phyloP scores from a whole-genome alignment of 35 echinoderm and acorn worm genomes.

The Chiridota heheva region DNA sequence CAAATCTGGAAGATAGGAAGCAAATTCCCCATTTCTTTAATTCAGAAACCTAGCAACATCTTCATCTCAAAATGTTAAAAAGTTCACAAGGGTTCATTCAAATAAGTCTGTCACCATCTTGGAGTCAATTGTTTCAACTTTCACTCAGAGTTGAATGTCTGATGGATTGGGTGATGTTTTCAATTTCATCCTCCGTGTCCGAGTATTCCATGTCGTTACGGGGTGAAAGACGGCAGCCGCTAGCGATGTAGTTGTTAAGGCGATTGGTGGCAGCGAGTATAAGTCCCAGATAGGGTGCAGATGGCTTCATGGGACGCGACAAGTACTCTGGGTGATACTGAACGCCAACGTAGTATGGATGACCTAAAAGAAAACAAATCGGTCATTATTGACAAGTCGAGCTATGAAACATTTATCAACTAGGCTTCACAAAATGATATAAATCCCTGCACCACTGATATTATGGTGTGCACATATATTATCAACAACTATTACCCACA shows the following conservation, averaged over 20 bases:
- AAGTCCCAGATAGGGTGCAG: slow-evolving; percentile 90
- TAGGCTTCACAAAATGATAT: too few species aligned
- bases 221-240: slow-evolving; percentile 81
- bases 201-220: slow-evolving; percentile 76
- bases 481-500: neutral
- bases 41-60: too few species aligned
- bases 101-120: too few species aligned
- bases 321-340: slow-evolving; percentile 99
- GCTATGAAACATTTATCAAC: too few species aligned
- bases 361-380: slow-evolving; percentile 53
- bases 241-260: slow-evolving; percentile 59
- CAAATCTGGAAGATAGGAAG: too few species aligned
- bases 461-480: neutral
- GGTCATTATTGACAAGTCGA: too few species aligned
- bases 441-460: too few species aligned
- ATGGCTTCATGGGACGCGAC: slow-evolving; percentile 93
- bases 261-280: slow-evolving; percentile 77
- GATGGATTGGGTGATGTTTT: neutral
- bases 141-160: too few species aligned
- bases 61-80: too few species aligned
- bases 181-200: slow-evolving; percentile 89
- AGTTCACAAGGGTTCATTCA: too few species aligned
- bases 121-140: too few species aligned
- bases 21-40: too few species aligned
- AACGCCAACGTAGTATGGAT: slow-evolving; percentile 95